Percentiles rank a stretch among this genome's conserved stretches.
Conservation (phyloP, 2,113 vertebrate species). For the Eidolon helvum region DNA sequence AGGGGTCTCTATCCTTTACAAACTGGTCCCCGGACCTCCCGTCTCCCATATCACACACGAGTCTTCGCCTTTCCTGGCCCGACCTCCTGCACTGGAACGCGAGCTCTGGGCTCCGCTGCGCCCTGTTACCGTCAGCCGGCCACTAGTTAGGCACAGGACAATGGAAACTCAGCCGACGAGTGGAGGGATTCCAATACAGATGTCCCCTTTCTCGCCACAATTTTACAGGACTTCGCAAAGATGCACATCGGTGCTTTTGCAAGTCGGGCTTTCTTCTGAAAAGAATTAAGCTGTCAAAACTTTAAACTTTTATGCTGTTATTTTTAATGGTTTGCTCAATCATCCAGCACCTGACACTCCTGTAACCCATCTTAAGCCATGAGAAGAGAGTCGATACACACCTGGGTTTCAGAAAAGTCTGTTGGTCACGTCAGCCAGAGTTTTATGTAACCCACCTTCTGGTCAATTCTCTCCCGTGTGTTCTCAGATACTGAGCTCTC, state of each 20-base stretch:
- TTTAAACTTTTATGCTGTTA: slow-evolving; percentile 29
- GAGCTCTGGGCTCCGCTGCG: background rate
- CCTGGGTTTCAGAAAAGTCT: slow-evolving; percentile 25
- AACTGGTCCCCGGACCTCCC: rapidly evolving
- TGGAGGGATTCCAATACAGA: slow-evolving; percentile 71
- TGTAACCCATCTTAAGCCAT: slow-evolving; percentile 32
- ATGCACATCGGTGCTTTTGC: slow-evolving; percentile 73
- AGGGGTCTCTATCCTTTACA: background rate
- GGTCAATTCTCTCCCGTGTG: slow-evolving; percentile 8
- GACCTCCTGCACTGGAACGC: background rate
- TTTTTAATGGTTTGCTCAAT: slow-evolving; percentile 69
- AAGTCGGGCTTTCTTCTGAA: slow-evolving; percentile 36
- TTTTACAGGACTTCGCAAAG: slow-evolving; percentile 75
- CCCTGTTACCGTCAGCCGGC: background rate
- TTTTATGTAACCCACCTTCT: slow-evolving; percentile 3
- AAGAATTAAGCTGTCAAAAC: background rate
- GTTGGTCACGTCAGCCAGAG: slow-evolving; percentile 29
- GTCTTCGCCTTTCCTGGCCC: background rate
- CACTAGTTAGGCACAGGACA: background rate
- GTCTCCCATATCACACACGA: rapidly evolving
- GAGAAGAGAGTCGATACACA: background rate
- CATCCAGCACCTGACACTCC: slow-evolving; percentile 51
- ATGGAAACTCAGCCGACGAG: slow-evolving; percentile 64
- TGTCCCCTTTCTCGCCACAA: slow-evolving; percentile 75
- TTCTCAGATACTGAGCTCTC: background rate